A percentile compares a stretch with the other conserved stretches of the same genome.
phyloP scores from a whole-genome alignment of 2,797 vertebrate genomes.

The Onychomys leucogaster region DNA sequence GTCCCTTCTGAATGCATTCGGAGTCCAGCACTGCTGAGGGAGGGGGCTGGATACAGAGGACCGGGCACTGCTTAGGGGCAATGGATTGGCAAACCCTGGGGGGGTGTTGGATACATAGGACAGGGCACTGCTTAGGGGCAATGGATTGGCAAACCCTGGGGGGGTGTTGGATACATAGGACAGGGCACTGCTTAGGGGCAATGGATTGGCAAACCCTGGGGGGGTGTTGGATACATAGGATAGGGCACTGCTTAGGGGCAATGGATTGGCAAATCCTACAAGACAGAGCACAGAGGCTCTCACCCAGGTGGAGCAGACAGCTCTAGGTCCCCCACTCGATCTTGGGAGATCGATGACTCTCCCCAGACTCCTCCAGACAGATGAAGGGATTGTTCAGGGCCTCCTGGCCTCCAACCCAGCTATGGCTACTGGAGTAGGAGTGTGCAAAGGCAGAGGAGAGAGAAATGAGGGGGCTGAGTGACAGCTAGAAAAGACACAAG shows the following conservation, averaged over 20 bases:
- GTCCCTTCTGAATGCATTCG: not conserved
- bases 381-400: not conserved
- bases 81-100: not conserved
- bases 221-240: not conserved
- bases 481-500: slow-evolving; percentile 45
- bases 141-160: no score
- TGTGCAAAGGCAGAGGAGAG: not conserved
- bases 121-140: no score
- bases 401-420: not conserved
- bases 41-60: not conserved
- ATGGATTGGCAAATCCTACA: not conserved
- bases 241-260: not conserved
- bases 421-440: not conserved
- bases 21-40: not conserved
- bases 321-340: not conserved
- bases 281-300: not conserved
- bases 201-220: no score
- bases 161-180: no score
- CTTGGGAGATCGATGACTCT: not conserved
- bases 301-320: not conserved
- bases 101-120: no score
- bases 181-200: not conserved
- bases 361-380: not conserved
- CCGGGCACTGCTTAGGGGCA: not conserved
- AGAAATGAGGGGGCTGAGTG: not conserved